A percentile compares a stretch with the other conserved stretches of the same genome.
Evolutionary conservation across 2,888 invertebrate genomes (phyloP).

Genomic region (Xylota segnis): DNA sequence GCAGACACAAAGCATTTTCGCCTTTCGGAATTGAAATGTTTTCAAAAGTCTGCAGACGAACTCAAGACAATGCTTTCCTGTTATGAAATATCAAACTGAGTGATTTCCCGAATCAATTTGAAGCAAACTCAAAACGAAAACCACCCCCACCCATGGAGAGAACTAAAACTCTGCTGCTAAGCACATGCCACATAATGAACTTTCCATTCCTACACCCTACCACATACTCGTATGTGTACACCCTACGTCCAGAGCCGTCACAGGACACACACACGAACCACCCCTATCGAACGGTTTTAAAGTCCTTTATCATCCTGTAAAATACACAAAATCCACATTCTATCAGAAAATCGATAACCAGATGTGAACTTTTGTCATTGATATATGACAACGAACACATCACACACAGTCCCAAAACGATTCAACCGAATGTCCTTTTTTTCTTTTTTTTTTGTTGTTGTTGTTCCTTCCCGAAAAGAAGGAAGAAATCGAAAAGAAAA

Average conservation of each 20-base stretch:
- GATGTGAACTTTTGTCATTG: slow-evolving; percentile 52
- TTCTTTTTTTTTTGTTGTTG: no score
- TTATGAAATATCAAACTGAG: neutral
- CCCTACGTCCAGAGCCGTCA: neutral
- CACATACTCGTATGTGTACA: no score
- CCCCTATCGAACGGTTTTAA: slow-evolving; percentile 25
- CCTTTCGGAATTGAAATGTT: no score
- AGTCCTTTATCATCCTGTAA: slow-evolving; percentile 50
- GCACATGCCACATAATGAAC: neutral
- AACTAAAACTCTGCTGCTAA: neutral
- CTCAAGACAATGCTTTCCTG: no score
- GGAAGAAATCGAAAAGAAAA: slow-evolving; percentile 20
- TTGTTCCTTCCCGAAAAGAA: neutral
- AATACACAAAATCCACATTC: slow-evolving; percentile 49
- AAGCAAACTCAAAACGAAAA: neutral
- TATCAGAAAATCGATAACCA: slow-evolving; percentile 59
- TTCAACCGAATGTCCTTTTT: slow-evolving; percentile 34
- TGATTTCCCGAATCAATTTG: neutral
- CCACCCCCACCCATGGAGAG: no score
- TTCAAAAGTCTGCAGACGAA: no score
- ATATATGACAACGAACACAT: slow-evolving; percentile 46
- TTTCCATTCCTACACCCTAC: neutral
- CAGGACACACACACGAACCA: neutral
- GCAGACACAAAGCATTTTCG: no score
- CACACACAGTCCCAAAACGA: slow-evolving; percentile 27